Evolutionary conservation across 2,888 invertebrate species (phyloP), one percentile per base, ranked within the genome.

Genomic region (Drosophila acutilabella): DNA sequence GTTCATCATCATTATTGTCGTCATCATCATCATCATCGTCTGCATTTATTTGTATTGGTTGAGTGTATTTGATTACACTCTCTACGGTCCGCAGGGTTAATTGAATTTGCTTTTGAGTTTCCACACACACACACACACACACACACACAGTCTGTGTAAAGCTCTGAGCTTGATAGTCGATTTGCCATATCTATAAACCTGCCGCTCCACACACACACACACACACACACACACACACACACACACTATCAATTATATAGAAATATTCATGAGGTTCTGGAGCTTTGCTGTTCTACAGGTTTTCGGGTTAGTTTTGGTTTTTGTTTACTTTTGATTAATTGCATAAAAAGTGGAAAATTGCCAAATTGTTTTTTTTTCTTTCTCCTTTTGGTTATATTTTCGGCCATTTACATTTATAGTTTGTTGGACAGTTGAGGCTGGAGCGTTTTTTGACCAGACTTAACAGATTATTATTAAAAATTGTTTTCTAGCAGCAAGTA

Each of bases 21-120:
- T 40, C 57, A 52, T 59, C 57, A 52, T 59, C 54, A 67, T 53
- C 50, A 36, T 40, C 60, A 51, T 40, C 44, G 62, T 74, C 54
- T 54, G 70, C 80, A 73, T 72, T 64, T 85, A 84, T 86, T 85
- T 85, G 87, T 88, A 86, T 86, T 83, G 88, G 80, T 66, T 81
- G 85, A 86, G 89, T 89, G 84, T 88, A 81, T 89, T 89, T 89
- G 84, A 88, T 88, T 83, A 88, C 74, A 79, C 87, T 87, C 87
- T 83, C 78, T 71, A 82, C 80, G 78, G 74, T 78, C 80, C 80
- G 81, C 71, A 81, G 89, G 87, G 89, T 88, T 88, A 88, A 88
- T 88, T 88, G 89, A 89, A 88, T 89, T 88, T 88, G 78, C 85
- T 84, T 83, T 88, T 71, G 53, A 81, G 80, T 80, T 80, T 66